phyloP scores from a whole-genome alignment of 1,140 invertebrate genomes.

The Parasteatoda tepidariorum region DNA sequence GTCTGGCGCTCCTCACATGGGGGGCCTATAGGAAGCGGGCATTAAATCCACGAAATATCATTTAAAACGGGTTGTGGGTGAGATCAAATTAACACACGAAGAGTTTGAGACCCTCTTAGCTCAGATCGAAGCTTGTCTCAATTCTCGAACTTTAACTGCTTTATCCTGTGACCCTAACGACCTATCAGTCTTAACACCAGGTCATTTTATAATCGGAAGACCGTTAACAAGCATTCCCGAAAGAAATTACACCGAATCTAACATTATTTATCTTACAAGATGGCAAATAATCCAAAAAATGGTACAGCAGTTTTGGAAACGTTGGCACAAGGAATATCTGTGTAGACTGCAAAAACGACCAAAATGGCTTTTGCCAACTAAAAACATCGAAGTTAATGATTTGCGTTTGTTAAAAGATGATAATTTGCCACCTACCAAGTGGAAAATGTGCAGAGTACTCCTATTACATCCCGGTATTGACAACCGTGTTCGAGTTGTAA shows the following conservation, averaged over 20 bases:
- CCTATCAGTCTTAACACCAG: constrained; percentile 64
- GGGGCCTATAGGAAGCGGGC: constrained; percentile 52
- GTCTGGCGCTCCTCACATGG: constrained; percentile 68
- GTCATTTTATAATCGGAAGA: constrained; percentile 61
- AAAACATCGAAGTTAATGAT: constrained; percentile 36
- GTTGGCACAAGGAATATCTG: constrained; percentile 52
- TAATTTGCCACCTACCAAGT: background rate
- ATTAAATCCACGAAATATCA: constrained; percentile 63
- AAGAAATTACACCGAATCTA: too few relatives aligned
- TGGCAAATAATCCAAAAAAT: constrained; percentile 40
- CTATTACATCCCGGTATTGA: background rate
- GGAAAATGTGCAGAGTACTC: background rate
- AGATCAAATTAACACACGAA: constrained; percentile 63
- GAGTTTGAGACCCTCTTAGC: constrained; percentile 63
- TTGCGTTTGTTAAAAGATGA: constrained; percentile 22
- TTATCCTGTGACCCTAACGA: constrained; percentile 65
- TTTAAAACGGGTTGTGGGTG: constrained; percentile 51
- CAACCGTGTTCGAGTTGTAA: background rate
- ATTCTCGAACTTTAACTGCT: constrained; percentile 64
- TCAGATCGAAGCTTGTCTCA: constrained; percentile 66
- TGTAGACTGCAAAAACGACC: constrained; percentile 30
- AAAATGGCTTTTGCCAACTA: background rate
- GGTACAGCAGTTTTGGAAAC: constrained; percentile 37
- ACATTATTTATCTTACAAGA: background rate
- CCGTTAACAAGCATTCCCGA: background rate